Evolutionary conservation across 2,113 vertebrate genomes (phyloP).

Genomic region (Axis porcinus): DNA sequence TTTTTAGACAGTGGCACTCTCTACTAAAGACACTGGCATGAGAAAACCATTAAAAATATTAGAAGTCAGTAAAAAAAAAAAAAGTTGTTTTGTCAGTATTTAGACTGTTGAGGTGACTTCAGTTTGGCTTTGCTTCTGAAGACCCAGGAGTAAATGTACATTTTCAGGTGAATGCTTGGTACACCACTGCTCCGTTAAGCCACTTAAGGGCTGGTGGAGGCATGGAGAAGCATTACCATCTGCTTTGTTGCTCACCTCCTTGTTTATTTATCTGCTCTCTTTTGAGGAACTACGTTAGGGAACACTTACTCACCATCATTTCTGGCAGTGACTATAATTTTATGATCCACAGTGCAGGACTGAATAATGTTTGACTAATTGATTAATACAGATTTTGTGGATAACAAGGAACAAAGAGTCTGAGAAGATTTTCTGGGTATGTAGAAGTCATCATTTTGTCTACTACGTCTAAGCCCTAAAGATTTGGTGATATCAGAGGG

Average conservation of each 20-base stretch:
- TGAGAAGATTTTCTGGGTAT: not conserved
- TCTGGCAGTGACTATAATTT: not conserved
- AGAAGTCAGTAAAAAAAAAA: not conserved
- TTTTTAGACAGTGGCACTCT: not conserved
- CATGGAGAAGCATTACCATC: conserved; percentile 41
- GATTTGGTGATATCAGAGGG: not conserved
- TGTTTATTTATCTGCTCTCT: not conserved
- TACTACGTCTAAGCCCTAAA: not conserved
- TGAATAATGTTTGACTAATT: not conserved
- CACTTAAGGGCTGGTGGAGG: not conserved
- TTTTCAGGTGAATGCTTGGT: conserved; percentile 57
- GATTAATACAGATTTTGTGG: not conserved
- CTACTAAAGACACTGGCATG: not conserved
- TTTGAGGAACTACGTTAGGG: not conserved
- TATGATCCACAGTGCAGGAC: not conserved
- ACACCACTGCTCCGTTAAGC: not conserved
- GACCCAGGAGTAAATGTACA: conserved; percentile 31
- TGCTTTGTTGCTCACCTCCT: conserved; percentile 44
- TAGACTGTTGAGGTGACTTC: not conserved
- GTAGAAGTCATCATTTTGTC: not conserved
- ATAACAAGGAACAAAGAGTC: not conserved
- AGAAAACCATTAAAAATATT: not conserved
- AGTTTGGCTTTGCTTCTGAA: conserved; percentile 14
- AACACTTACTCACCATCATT: not conserved
- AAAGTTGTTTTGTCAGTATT: conserved; percentile 12